Percentiles rank a stretch among this genome's conserved stretches.
Evolutionary conservation across 1,140 invertebrate genomes (phyloP).

Genomic region (Pseudomyrmex dendroicus): DNA sequence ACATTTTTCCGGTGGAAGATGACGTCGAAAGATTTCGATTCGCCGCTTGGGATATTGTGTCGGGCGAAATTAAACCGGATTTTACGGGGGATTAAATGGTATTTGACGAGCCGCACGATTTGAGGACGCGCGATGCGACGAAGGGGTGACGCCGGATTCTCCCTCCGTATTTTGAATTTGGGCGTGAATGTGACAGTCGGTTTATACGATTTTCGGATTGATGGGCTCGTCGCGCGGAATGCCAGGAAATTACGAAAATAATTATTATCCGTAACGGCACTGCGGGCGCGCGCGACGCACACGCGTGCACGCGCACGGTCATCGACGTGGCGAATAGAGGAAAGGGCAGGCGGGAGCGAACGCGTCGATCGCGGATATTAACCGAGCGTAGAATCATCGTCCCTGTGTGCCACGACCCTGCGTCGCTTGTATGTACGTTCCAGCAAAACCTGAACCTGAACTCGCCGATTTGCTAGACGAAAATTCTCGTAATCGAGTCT

Average conservation of each 20-base stretch:
- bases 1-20: slow-evolving; percentile 48
- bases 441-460: slow-evolving; percentile 60
- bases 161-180: slow-evolving; percentile 75
- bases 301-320: slow-evolving; percentile 7
- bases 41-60: slow-evolving; percentile 66
- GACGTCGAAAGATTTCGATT: slow-evolving; percentile 65
- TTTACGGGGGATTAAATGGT: slow-evolving; percentile 79
- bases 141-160: background rate
- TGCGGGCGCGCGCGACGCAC: slow-evolving; percentile 38
- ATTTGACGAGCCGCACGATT: slow-evolving; percentile 66
- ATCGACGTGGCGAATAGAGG: background rate
- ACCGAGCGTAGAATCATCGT: slow-evolving; percentile 69
- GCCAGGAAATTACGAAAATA: slow-evolving; percentile 84
- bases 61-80: slow-evolving; percentile 77
- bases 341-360: background rate
- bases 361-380: slow-evolving; percentile 70
- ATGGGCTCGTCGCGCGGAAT: slow-evolving; percentile 77
- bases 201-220: slow-evolving; percentile 83
- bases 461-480: slow-evolving; percentile 57
- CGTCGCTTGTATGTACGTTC: slow-evolving; percentile 32
- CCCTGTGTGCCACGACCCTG: slow-evolving; percentile 36
- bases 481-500: slow-evolving; percentile 49
- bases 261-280: slow-evolving; percentile 77
- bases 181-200: slow-evolving; percentile 81
- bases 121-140: slow-evolving; percentile 47